Evolutionary conservation across 2,888 invertebrate species (phyloP).

Genomic region (Xestia sexstrigata): DNA sequence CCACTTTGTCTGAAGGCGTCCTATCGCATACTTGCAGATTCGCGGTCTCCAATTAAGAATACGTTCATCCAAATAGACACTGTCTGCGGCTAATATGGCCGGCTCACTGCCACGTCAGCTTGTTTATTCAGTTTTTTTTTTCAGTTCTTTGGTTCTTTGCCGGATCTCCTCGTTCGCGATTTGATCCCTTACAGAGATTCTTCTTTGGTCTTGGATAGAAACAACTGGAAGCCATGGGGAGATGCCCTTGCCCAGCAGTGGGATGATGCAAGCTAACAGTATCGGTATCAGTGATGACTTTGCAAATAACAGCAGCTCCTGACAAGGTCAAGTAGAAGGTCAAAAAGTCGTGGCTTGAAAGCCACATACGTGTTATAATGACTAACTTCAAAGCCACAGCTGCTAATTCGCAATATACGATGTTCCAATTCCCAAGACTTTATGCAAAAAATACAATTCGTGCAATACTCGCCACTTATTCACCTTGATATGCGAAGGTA

Average conservation of each 20-base stretch:
- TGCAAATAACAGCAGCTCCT: not conserved
- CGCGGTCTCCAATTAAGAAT: too few relatives aligned
- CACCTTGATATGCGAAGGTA: conserved; percentile 36
- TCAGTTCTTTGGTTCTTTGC: not conserved
- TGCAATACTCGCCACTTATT: conserved; percentile 1
- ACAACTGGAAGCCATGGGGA: too few relatives aligned
- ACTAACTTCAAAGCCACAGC: conserved; percentile 23
- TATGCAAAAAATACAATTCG: conserved; percentile 22
- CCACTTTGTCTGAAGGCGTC: not conserved
- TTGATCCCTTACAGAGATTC: not conserved
- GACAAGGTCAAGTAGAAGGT: not conserved
- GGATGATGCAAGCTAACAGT: too few relatives aligned
- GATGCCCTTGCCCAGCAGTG: too few relatives aligned
- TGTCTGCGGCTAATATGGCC: not conserved
- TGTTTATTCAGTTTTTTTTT: not conserved
- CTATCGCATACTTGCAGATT: not conserved
- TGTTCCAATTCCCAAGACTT: conserved; percentile 29
- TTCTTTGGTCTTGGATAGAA: too few relatives aligned
- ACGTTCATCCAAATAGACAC: too few relatives aligned
- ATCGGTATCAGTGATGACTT: not conserved
- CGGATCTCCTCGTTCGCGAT: not conserved
- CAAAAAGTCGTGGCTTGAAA: not conserved
- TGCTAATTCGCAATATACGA: conserved; percentile 22
- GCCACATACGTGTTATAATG: not conserved
- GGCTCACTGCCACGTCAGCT: not conserved